Percentiles rank a stretch among this genome's conserved stretches.
These are phyloP conservation scores for Crocidura indochinensis DNA, from an alignment of 2,797 vertebrate genomes.

Conservation along the genomic window DNA sequence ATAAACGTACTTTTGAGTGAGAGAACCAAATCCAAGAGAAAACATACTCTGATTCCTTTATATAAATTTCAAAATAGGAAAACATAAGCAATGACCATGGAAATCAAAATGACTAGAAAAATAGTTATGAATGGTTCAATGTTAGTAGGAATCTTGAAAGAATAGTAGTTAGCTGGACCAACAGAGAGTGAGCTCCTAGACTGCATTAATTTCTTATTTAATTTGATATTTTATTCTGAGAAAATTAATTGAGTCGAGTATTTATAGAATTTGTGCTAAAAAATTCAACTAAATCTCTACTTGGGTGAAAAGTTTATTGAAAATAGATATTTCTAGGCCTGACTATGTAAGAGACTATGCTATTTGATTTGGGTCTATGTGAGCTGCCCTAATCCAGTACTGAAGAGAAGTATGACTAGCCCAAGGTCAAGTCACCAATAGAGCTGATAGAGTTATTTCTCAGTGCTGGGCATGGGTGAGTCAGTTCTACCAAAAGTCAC, in stretches of 20 bases:
- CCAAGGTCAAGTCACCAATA: neutral
- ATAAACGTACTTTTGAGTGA: neutral
- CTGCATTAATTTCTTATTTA: neutral
- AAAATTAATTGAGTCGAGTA: neutral
- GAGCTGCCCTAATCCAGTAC: neutral
- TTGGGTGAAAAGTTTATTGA: slow-evolving; percentile 4
- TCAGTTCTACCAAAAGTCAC: neutral
- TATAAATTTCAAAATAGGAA: slow-evolving; percentile 7
- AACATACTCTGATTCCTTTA: neutral
- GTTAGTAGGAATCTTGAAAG: neutral
- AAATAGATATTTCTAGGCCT: neutral
- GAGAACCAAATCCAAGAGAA: slow-evolving; percentile 40
- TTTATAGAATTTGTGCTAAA: neutral
- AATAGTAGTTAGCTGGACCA: too few species aligned
- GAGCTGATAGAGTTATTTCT: neutral
- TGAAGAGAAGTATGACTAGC: neutral
- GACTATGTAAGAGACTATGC: neutral
- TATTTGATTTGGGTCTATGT: neutral
- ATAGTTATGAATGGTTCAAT: too few species aligned
- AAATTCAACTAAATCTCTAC: neutral
- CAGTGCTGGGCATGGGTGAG: neutral
- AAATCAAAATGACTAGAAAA: neutral
- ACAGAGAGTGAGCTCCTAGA: neutral
- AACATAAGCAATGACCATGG: neutral
- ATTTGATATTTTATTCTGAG: slow-evolving; percentile 10